phyloP scores from a whole-genome alignment of 2,797 vertebrate species.

The Acrossocheilus fasciatus region DNA sequence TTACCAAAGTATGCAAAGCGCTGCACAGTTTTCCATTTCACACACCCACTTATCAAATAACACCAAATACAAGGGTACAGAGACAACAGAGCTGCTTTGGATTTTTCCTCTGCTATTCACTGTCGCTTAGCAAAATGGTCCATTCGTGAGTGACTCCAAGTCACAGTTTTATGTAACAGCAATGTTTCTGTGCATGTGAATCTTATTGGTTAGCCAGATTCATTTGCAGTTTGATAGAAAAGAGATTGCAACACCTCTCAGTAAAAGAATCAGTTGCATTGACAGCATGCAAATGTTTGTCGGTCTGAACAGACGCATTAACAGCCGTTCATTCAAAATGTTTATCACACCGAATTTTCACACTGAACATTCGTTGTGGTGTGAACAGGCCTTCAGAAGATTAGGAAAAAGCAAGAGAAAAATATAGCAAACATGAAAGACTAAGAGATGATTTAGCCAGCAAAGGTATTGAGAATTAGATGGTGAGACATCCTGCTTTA shows the following conservation, averaged over 20 bases:
- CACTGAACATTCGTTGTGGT: background rate
- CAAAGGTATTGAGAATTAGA: background rate
- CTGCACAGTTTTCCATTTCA: background rate
- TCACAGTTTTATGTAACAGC: background rate
- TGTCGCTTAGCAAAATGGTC: background rate
- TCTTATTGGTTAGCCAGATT: background rate
- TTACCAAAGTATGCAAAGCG: background rate
- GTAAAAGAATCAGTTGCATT: background rate
- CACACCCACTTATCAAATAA: background rate
- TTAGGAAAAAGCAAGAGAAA: background rate
- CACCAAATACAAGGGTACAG: background rate
- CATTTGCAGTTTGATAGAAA: background rate
- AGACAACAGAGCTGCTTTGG: background rate
- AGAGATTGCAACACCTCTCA: background rate
- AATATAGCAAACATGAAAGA: slow-evolving; percentile 4
- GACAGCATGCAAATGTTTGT: background rate
- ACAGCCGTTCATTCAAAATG: background rate
- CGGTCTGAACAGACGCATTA: background rate
- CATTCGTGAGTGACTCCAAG: background rate
- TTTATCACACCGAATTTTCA: background rate
- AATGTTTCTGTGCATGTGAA: background rate
- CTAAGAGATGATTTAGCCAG: background rate
- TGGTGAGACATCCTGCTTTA: slow-evolving; percentile 17
- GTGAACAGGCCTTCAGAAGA: slow-evolving; percentile 6
- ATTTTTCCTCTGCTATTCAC: background rate